A percentile compares a stretch with the other conserved stretches of the same genome.
phyloP scores from a whole-genome alignment of 2,797 vertebrate genomes.

The Pantherophis alleghaniensis region DNA sequence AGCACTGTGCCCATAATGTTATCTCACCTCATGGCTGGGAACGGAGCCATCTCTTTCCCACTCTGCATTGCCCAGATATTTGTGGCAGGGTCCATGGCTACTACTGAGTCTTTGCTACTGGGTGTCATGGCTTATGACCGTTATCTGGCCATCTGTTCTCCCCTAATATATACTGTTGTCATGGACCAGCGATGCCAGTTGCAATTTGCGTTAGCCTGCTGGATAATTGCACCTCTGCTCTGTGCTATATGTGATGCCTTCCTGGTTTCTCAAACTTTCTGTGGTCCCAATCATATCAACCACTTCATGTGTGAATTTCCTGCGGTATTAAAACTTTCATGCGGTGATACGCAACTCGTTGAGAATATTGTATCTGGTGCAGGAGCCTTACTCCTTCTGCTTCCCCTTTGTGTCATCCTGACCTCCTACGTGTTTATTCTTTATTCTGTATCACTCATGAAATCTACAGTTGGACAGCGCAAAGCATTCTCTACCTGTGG shows the following conservation, averaged over 20 bases:
- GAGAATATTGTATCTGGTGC: neutral
- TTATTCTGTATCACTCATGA: neutral
- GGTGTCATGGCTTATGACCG: constrained; percentile 30
- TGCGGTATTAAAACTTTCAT: neutral
- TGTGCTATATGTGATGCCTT: neutral
- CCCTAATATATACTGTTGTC: neutral
- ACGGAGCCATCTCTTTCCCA: constrained; percentile 19
- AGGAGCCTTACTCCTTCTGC: neutral
- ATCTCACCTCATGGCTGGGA: neutral
- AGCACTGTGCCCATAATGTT: constrained; percentile 36
- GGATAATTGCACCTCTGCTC: neutral
- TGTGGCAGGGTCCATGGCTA: constrained; percentile 9
- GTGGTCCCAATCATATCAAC: neutral
- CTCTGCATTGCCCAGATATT: constrained; percentile 44
- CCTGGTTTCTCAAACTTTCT: neutral
- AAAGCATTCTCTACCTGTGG: neutral
- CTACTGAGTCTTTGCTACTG: constrained; percentile 37
- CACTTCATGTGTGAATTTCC: neutral
- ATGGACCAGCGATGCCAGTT: neutral
- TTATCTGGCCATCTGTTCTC: neutral
- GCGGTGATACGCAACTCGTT: neutral
- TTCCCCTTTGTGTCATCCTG: neutral
- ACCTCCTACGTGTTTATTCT: neutral
- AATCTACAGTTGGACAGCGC: neutral
- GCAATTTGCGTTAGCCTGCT: neutral